A percentile compares a stretch with the other conserved stretches of the same genome.
Conservation (phyloP, 2,888 invertebrate genomes). For the Eilema griseolum region DNA sequence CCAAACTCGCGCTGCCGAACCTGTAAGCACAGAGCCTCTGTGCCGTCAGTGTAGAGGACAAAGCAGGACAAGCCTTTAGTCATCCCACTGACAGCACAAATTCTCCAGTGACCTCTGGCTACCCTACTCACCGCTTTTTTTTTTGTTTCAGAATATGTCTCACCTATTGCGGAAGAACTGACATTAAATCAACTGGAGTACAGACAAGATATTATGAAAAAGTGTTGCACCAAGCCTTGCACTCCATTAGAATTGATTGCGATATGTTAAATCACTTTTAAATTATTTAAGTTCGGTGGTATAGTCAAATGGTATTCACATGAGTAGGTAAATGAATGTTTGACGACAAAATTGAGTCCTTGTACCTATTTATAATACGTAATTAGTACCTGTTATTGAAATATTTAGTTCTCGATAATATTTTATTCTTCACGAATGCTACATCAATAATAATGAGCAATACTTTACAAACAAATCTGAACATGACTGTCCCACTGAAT, state of each 20-base stretch:
- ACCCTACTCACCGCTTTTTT: no score
- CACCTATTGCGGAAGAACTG: constrained; percentile 28
- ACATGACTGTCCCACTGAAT: neutral
- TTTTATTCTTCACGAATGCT: neutral
- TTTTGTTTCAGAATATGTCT: constrained; percentile 46
- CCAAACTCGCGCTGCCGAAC: no score
- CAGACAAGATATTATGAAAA: constrained; percentile 38
- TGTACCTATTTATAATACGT: neutral
- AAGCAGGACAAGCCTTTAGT: no score
- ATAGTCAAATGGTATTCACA: neutral
- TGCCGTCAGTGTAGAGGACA: no score
- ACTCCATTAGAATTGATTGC: constrained; percentile 46
- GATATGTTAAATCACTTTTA: constrained; percentile 45
- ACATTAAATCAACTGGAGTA: constrained; percentile 26
- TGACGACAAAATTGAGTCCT: neutral
- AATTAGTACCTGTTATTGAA: neutral
- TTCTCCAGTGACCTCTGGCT: no score
- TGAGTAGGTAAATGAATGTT: neutral
- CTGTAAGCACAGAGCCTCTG: no score
- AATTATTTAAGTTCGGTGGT: neutral
- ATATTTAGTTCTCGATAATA: constrained; percentile 8
- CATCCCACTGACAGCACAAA: no score
- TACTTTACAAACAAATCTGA: neutral
- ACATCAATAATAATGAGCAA: no score
- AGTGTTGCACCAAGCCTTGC: constrained; percentile 54